These are phyloP conservation scores for Gymnobelideus leadbeateri DNA, from an alignment of 2,113 vertebrate genomes.

Conservation along the genomic window DNA sequence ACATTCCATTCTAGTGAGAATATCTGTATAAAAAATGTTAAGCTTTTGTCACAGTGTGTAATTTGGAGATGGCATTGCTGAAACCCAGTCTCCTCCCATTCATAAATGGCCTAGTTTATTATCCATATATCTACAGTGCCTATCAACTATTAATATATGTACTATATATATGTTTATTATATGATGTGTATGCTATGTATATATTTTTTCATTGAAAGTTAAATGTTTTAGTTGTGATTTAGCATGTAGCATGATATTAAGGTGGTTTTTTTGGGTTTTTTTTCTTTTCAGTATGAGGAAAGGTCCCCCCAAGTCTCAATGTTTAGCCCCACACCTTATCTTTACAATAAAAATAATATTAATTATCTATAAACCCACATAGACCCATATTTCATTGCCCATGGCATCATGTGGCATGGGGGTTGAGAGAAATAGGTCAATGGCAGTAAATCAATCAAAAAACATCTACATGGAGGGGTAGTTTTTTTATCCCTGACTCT, in stretches of 20 bases:
- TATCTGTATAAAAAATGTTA: background rate
- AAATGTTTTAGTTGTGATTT: background rate
- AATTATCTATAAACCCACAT: background rate
- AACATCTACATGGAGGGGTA: background rate
- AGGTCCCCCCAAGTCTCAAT: background rate
- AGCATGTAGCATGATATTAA: background rate
- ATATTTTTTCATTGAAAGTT: background rate
- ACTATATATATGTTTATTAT: background rate
- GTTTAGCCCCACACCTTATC: background rate
- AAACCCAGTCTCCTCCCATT: background rate
- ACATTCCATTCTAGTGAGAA: background rate
- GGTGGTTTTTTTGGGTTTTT: background rate
- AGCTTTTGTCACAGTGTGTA: background rate
- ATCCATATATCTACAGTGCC: background rate
- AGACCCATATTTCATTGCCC: background rate
- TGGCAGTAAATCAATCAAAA: background rate
- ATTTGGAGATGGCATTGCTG: background rate
- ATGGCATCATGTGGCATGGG: background rate
- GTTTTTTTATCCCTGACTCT: background rate
- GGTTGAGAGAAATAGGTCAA: background rate
- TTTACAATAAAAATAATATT: background rate
- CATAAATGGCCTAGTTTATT: background rate
- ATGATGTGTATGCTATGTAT: background rate
- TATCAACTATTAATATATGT: background rate
- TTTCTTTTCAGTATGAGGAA: background rate